phyloP scores from a whole-genome alignment of 2,113 vertebrate species.

The Anarrhichthys ocellatus region DNA sequence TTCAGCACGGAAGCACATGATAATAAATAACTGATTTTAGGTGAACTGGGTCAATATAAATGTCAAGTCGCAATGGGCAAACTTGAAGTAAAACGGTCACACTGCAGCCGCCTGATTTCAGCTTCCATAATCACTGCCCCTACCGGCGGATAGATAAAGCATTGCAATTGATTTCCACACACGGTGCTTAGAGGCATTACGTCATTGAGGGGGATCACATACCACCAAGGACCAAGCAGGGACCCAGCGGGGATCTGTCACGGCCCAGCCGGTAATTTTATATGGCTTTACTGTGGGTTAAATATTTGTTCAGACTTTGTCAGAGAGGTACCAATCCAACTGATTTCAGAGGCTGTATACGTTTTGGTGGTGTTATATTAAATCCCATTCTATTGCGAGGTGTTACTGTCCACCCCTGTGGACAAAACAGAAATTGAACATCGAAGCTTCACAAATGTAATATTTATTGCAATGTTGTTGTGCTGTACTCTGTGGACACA shows the following conservation, averaged over 20 bases:
- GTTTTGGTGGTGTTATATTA: neutral
- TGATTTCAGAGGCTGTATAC: neutral
- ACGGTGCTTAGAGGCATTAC: neutral
- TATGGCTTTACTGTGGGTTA: neutral
- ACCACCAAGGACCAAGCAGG: neutral
- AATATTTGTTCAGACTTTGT: neutral
- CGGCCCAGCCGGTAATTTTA: neutral
- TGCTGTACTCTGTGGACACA: neutral
- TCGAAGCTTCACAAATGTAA: neutral
- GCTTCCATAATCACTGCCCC: neutral
- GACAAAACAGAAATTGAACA: conserved; percentile 10
- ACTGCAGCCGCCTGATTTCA: neutral
- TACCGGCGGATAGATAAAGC: neutral
- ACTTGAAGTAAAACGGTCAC: neutral
- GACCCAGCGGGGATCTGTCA: neutral
- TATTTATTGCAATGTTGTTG: conserved; percentile 2
- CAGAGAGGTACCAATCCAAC: neutral
- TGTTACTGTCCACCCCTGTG: neutral
- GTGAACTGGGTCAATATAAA: neutral
- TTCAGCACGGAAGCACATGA: neutral
- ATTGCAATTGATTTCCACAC: conserved; percentile 1
- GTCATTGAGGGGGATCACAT: neutral
- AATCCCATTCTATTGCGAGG: neutral
- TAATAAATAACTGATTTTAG: neutral
- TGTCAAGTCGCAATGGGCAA: neutral